Evolutionary conservation across 2,888 invertebrate species (phyloP), one percentile per base, ranked within the genome.

Genomic region (Sminthurinus aureus): DNA sequence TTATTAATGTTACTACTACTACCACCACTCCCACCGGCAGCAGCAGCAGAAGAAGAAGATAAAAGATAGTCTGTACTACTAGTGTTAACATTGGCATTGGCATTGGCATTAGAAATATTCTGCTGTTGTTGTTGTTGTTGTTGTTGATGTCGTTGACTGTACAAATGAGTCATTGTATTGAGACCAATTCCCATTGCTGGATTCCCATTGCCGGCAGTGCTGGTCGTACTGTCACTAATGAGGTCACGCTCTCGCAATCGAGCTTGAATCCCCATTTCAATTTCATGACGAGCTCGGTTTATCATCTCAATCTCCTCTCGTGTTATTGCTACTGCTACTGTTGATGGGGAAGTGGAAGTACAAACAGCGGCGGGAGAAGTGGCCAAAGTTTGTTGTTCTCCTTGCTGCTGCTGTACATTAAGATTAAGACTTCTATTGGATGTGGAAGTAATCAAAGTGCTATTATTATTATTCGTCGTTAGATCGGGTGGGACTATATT

Each of bases 241-340:
- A 88, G 84, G 81, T 87, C 87, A 18, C 88, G 84, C 73, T 88
- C 88, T 38, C 87, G n/a, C 24, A 83, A 51, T 13, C 83, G 64
- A 2, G 79, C 79, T 22, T 83, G 83, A 71, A 83, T 83, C 52
- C 79, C 83, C 83, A 83, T 79, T 51, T 83, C 83, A 66, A 83
- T 83, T 24, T 83, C 83, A 26, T 79, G 79, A 24, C 83, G n/a
- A 9, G 83, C 83, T 38, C 75, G 73, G 50, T 83, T 83, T 64
- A 83, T 83, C 38, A 83, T 24, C 26, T 83, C 74, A 18, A 83
- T 83, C 58, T 83, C 83, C 50, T 83, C 83, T 15, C 66, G 0
- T 0, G 83, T 75, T n/a, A 67, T 81, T 0, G 81, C 81, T n/a
- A 74, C 38, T n/a, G 73, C 73, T 0, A 26, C 38, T n/a, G 74